phyloP scores from a whole-genome alignment of 2,888 invertebrate genomes.

The Monochamus alternatus region DNA sequence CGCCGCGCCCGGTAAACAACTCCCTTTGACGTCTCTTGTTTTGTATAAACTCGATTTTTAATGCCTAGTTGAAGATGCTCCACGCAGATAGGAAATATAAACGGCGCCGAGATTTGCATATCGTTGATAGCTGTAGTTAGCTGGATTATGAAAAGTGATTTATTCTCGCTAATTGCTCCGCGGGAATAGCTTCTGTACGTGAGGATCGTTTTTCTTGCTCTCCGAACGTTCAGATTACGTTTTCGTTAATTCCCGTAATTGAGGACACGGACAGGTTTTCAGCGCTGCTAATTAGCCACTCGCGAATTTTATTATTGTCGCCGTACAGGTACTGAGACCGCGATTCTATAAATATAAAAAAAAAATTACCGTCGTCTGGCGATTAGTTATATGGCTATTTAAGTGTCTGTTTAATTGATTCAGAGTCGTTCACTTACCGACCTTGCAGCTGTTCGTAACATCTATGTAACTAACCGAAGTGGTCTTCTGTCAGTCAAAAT shows the following conservation, averaged over 20 bases:
- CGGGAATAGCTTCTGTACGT: constrained; percentile 49
- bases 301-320: constrained; percentile 45
- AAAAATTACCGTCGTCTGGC: neutral
- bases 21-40: neutral
- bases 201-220: constrained; percentile 51
- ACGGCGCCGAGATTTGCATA: constrained; percentile 50
- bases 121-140: constrained; percentile 45
- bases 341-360: neutral
- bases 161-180: constrained; percentile 56
- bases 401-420: neutral
- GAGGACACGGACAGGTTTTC: constrained; percentile 44
- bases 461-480: neutral
- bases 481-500: no score
- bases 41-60: constrained; percentile 3
- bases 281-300: constrained; percentile 49
- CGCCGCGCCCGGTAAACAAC: neutral
- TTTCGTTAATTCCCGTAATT: constrained; percentile 48
- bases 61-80: constrained; percentile 17
- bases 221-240: constrained; percentile 49
- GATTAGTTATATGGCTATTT: constrained; percentile 1
- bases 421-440: neutral
- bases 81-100: constrained; percentile 21
- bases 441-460: neutral
- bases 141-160: constrained; percentile 56
- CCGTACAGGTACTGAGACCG: constrained; percentile 9